A percentile compares a stretch with the other conserved stretches of the same genome.
phyloP scores from a whole-genome alignment of 2,888 invertebrate species.

The Xestoiulus laeticollis region DNA sequence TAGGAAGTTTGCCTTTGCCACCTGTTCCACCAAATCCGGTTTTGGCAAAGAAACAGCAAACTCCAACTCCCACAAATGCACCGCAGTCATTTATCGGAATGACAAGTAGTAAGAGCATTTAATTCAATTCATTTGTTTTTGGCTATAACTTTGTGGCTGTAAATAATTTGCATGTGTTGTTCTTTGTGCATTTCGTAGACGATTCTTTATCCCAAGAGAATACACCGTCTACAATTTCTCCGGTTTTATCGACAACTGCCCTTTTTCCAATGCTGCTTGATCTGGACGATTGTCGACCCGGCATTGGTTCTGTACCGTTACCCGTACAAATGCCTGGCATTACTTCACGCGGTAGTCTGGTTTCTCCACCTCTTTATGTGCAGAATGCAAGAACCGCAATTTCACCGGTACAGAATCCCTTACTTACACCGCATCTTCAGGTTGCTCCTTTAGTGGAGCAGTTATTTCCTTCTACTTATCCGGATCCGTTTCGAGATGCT shows the following conservation, averaged over 20 bases:
- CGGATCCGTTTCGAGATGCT: conserved; percentile 75
- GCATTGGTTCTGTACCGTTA: background rate
- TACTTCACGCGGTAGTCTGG: conserved; percentile 17
- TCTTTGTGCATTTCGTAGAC: background rate
- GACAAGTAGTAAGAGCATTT: background rate
- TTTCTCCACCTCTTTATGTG: conserved; percentile 18
- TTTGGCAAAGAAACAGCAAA: conserved; percentile 50
- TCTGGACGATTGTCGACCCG: background rate
- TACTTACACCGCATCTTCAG: conserved; percentile 15
- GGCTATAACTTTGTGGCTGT: background rate
- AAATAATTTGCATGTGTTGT: background rate
- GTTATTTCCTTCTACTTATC: conserved; percentile 74
- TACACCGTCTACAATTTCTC: conserved; percentile 5
- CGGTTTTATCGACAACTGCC: background rate
- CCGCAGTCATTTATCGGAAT: conserved; percentile 42
- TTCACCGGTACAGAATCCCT: background rate
- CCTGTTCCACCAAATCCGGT: conserved; percentile 48
- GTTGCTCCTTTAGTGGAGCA: conserved; percentile 67
- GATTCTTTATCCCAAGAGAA: background rate
- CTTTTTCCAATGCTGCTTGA: conserved; percentile 3
- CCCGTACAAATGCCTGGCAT: background rate
- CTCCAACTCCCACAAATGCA: conserved; percentile 45
- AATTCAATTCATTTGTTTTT: background rate
- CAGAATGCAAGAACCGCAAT: background rate
- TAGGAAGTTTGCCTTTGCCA: conserved; percentile 59